Base-by-base conservation (phyloP, 2,888 invertebrate genomes). In the Cephus sareptanus region DNA sequence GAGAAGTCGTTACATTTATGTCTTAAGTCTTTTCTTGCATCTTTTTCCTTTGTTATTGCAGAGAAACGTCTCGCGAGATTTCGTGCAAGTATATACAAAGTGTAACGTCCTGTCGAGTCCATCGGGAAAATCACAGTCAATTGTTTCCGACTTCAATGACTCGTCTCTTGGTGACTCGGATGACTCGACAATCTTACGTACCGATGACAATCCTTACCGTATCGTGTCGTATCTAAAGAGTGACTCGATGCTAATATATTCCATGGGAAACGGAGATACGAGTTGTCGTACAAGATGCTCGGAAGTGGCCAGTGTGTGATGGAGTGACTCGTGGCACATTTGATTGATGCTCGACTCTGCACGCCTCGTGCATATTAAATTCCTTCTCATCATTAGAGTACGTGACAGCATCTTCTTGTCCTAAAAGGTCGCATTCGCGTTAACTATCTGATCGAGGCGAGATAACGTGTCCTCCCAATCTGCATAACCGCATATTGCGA, bases 261-360 rank as follows among this genome's bases (percentile, higher is more conserved):
- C 80, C 77, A 73, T 83, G 84, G 83, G 85, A 85, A 85, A 82
- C 80, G 71, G 75, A 80, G 78, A 75, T 75, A 74, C 81, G 76
- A 76, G 76, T 69, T 37, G 75, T 76, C 76, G 56, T 75, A 78
- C 74, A 35, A 77, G 69, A 40, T 56, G 68, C 68, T 31, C 78
- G 75, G 80, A 80, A 77, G 77, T 76, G 73, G 71, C 76, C 56
- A 69, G 68, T 37, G 79, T 68, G 77, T 30, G 34, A 76, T 77
- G 40, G 78, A 80, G 81, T 81, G 81, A 80, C 80, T 81, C 79
- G 79, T 80, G 71, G 33, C 71, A 34, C 71, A 1, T 71, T 83
- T 86, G 86, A 85, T 86, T 84, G 86, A 86, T 85, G 86, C 85
- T 81, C 83, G 83, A 77, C 78, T 83, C 79, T 69, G 79, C 71